Percentiles rank a stretch among this genome's conserved stretches.
Conservation (phyloP, 2,113 vertebrate genomes). For the Sterna hirundo region DNA sequence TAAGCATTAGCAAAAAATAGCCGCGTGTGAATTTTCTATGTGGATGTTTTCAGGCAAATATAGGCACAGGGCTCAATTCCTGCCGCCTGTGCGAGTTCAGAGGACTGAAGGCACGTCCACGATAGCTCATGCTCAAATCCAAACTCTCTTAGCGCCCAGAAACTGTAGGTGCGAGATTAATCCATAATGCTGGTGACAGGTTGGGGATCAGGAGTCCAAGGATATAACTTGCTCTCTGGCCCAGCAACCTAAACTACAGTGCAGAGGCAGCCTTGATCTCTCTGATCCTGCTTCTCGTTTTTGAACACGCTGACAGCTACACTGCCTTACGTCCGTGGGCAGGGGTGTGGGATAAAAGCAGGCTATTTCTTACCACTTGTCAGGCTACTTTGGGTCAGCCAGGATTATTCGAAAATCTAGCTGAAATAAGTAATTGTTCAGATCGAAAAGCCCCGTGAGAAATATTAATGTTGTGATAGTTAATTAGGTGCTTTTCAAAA, state of each 20-base stretch:
- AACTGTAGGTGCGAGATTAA: neutral
- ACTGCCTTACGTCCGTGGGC: neutral
- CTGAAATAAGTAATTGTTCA: neutral
- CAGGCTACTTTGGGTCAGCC: neutral
- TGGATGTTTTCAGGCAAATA: neutral
- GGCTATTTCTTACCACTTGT: neutral
- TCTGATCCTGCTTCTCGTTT: neutral
- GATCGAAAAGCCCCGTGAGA: neutral
- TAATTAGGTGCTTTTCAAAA: neutral
- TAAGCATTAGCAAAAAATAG: neutral
- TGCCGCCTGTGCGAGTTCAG: neutral
- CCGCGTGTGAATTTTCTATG: neutral
- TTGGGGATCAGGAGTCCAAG: neutral
- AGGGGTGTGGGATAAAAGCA: neutral
- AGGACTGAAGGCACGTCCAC: accelerated
- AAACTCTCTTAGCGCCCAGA: neutral
- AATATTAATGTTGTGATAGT: neutral
- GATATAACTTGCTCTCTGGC: neutral
- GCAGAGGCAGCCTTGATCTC: conserved; percentile 6
- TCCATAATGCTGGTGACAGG: neutral
- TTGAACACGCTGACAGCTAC: neutral
- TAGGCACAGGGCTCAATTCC: neutral
- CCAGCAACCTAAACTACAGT: neutral
- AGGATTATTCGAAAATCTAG: neutral
- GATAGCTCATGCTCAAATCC: neutral